Evolutionary conservation across 2,888 invertebrate species (phyloP), one percentile per base, ranked within the genome.

Genomic region (Orchestes rusci): DNA sequence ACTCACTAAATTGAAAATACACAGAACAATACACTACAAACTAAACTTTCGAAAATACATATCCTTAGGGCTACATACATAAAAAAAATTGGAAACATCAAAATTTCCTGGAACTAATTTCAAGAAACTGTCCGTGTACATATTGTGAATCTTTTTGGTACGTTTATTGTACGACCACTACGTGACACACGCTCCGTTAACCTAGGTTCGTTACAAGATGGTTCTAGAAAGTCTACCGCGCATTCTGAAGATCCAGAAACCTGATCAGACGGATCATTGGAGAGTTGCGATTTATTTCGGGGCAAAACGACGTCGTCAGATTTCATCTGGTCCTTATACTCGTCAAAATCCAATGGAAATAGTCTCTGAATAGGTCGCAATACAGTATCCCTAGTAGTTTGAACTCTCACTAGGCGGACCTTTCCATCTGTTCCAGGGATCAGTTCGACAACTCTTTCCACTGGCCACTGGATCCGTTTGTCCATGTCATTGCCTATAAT

Each of bases 391-490:
- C 15, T 31, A 8, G 32, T 18, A 7, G 51, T 52, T 7, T 37
- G 17, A 12, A 53, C 20, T 27, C 39, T n/a, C 3, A 38, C 51
- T 15, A 53, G 31, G 16, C 52, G 47, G 16, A 30, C 30, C 16
- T 16, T n/a, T 7, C 32, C 35, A 41, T 53, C 53, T 18, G 35
- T 40, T 2, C 53, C 52, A 1, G 51, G 48, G 7, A 47, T 17
- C 12, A 50, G 4, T 29, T 52, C 44, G 10, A 36, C 31, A 17
- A 52, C 34, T n/a, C 40, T 20, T 48, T 10, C 51, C 42, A 54
- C 51, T 43, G 56, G 55, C 58, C 56, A 56, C 7, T 35, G n/a
- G n/a, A 45, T 4, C 13, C 48, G 45, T 50, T 54, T 56, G 44
- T 39, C 31, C n/a, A 46, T 13, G 15, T 53, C 51, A 32, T 39